Percentiles rank a stretch among this genome's conserved stretches.
These are phyloP conservation scores for Automeris io DNA, from an alignment of 2,888 invertebrate genomes.

Conservation along the genomic window DNA sequence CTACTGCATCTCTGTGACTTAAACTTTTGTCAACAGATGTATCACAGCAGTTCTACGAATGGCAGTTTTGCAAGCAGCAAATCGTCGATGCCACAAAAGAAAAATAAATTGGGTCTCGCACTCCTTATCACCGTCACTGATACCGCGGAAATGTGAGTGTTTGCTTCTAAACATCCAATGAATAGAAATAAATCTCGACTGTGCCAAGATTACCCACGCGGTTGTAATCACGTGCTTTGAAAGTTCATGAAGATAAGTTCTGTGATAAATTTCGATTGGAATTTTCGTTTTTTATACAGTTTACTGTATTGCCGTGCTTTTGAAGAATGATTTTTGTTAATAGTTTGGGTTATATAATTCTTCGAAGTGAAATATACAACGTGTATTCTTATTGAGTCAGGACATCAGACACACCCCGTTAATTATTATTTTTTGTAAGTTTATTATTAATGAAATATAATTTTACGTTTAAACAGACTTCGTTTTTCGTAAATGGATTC, in stretches of 20 bases:
- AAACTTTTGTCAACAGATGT: constrained; percentile 37
- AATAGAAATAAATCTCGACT: background rate
- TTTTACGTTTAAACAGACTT: no score
- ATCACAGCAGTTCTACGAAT: constrained; percentile 53
- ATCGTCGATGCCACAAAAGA: constrained; percentile 32
- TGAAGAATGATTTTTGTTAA: no score
- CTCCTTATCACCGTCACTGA: constrained; percentile 60
- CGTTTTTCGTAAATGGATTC: no score
- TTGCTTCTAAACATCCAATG: constrained; percentile 1
- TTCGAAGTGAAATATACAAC: no score
- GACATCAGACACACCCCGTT: no score
- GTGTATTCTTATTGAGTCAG: no score
- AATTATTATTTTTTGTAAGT: background rate
- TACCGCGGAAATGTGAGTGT: constrained; percentile 53
- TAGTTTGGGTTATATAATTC: no score
- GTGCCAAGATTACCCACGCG: background rate
- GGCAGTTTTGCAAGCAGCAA: constrained; percentile 51
- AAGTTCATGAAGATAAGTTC: background rate
- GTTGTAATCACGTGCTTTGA: background rate
- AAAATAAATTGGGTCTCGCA: constrained; percentile 59
- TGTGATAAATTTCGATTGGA: background rate
- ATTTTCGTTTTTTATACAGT: no score
- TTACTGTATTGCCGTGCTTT: no score
- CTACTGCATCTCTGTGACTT: no score
- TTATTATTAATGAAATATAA: background rate